Conservation (phyloP, 1,140 invertebrate genomes). For the Pogonomyrmex californicus region DNA sequence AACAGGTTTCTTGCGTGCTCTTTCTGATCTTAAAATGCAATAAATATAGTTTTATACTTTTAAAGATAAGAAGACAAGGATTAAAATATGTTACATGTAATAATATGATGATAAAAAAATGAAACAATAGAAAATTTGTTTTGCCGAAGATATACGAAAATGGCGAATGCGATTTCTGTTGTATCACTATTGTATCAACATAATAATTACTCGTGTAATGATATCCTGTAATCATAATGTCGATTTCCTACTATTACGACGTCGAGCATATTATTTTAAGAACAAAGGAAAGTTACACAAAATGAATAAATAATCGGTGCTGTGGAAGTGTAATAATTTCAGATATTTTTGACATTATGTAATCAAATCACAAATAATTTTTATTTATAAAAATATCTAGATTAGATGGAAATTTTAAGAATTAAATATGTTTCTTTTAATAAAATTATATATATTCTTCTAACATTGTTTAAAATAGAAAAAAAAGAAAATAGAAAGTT, state of each 20-base stretch:
- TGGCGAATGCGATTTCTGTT: background rate
- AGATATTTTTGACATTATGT: background rate
- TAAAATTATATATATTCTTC: background rate
- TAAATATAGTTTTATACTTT: background rate
- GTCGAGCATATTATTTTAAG: conserved; percentile 50
- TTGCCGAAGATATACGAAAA: background rate
- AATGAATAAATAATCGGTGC: background rate
- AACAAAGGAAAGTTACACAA: conserved; percentile 15
- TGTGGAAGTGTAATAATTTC: background rate
- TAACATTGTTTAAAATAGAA: background rate
- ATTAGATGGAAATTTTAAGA: background rate
- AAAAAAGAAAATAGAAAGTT: background rate
- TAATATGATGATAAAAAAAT: background rate
- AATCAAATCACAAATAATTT: background rate
- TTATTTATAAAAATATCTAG: background rate
- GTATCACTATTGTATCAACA: conserved; percentile 32
- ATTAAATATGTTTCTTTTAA: background rate
- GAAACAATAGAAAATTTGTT: background rate
- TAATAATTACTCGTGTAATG: conserved; percentile 59
- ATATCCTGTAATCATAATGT: conserved; percentile 40
- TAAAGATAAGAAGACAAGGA: background rate
- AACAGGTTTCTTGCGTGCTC: background rate
- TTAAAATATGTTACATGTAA: background rate
- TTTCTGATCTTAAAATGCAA: background rate
- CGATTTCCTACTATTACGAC: conserved; percentile 63